Evolutionary conservation across 1,140 invertebrate genomes (phyloP), one percentile per base, ranked within the genome.

Genomic region (Arctopsyche grandis): DNA sequence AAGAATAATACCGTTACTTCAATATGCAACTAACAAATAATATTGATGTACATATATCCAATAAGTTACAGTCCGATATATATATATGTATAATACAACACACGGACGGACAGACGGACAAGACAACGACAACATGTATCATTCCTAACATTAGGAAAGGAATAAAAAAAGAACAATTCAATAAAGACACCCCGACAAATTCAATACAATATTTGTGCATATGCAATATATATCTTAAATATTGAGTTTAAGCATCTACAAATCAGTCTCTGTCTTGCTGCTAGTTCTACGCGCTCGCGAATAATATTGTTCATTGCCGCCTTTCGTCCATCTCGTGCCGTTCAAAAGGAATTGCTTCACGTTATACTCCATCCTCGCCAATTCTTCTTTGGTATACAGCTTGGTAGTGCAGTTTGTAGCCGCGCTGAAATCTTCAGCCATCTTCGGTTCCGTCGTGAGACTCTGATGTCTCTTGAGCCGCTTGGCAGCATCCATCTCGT

Each of bases 351-450:
- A 91, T 82, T 91, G 90, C 84, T 91, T 91, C 3, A 91, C 90
- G 84, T 91, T 91, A 83, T 91, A 91, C 81, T 91, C 90, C 90
- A 91, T 91, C 82, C 90, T 86, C 16, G 90, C 90, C 69, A 91
- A 86, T 83, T 91, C 90, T 71, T 87, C 84, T 19, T 83, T 83
- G 38, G 81, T 70, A 43, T 80, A 80, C 7, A 71, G 58, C 19
- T 70, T 76, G 21, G 80, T 73, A 10, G 80, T 75, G n/a, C 66
- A 71, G 44, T 60, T 76, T 10, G 56, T 44, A 24, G n/a, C 48
- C 1, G 58, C 38, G 29, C 29, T 38, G 24, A 66, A 10, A 43
- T 56, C 58, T 4, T 76, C 19, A 16, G 38, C 63, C 19, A 58
- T 73, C 24, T 66, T 66, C 9, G 46, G 26, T 52, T 79, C 78